A percentile compares a stretch with the other conserved stretches of the same genome.
Evolutionary conservation across 2,113 vertebrate species (phyloP).

Genomic region (Microcebus jonahi): DNA sequence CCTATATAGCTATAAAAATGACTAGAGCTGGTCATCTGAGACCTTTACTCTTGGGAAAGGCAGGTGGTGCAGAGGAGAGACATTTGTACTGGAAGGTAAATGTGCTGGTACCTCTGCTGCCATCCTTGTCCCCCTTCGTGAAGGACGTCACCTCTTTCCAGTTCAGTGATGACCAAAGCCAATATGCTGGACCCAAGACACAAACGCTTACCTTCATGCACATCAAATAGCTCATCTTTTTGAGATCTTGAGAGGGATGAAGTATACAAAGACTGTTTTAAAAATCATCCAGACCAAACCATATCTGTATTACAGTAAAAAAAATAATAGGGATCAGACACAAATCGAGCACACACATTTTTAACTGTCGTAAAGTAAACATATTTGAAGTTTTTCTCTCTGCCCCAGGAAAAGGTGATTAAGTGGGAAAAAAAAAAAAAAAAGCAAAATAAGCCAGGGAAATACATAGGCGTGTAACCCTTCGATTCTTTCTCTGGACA

Average conservation of each 20-base stretch:
- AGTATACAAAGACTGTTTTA: neutral
- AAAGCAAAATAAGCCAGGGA: neutral
- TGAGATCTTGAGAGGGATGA: neutral
- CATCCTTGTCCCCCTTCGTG: too few species aligned
- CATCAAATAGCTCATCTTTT: neutral
- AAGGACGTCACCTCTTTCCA: neutral
- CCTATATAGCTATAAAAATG: neutral
- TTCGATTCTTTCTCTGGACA: neutral
- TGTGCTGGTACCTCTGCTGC: too few species aligned
- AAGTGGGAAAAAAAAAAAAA: neutral
- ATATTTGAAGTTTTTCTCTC: neutral
- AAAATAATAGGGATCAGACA: neutral
- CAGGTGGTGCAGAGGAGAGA: neutral
- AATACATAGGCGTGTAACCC: neutral
- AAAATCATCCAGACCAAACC: neutral
- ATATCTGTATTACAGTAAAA: neutral
- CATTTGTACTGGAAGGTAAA: neutral
- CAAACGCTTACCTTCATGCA: too few species aligned
- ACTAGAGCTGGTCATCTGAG: neutral
- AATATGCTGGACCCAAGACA: neutral
- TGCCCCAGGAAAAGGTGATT: neutral
- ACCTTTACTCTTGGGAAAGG: neutral
- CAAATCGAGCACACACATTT: neutral
- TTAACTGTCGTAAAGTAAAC: neutral
- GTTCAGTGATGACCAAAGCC: rapidly evolving